These are phyloP conservation scores for Acestrorhynchus altus DNA, from an alignment of 2,797 vertebrate species.

Conservation along the genomic window DNA sequence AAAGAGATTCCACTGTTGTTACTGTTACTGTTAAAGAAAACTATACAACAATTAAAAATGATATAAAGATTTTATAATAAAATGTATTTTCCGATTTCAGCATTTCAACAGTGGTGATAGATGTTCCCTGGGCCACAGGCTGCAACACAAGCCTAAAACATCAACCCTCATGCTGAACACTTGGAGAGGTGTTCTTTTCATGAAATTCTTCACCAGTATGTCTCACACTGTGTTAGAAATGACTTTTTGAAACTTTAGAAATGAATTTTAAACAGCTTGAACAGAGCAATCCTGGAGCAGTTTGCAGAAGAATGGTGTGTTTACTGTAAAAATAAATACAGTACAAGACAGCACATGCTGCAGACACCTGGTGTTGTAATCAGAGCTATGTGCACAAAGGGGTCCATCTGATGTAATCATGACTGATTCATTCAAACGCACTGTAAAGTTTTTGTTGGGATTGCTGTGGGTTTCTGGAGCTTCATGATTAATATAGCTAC, in stretches of 20 bases:
- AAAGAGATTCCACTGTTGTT: no score
- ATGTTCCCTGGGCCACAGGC: no score
- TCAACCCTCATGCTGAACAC: no score
- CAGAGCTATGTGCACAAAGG: not conserved
- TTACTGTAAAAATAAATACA: constrained; percentile 15
- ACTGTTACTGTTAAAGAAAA: no score
- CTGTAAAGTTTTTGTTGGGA: not conserved
- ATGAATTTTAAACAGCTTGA: not conserved
- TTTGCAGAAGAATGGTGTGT: constrained; percentile 15
- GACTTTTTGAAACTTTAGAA: no score
- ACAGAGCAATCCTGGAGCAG: not conserved
- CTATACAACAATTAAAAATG: no score
- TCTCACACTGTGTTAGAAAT: not conserved
- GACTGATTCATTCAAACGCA: not conserved
- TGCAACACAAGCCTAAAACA: no score
- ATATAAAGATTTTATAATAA: no score
- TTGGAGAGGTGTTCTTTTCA: no score
- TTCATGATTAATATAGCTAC: not conserved
- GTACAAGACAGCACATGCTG: constrained; percentile 35
- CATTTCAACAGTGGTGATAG: no score
- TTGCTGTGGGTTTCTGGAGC: not conserved
- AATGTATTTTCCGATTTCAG: no score
- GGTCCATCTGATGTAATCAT: not conserved
- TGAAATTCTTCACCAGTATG: no score
- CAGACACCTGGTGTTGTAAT: not conserved